Conservation (phyloP, 2,113 vertebrate species). For the Clinocottus analis region DNA sequence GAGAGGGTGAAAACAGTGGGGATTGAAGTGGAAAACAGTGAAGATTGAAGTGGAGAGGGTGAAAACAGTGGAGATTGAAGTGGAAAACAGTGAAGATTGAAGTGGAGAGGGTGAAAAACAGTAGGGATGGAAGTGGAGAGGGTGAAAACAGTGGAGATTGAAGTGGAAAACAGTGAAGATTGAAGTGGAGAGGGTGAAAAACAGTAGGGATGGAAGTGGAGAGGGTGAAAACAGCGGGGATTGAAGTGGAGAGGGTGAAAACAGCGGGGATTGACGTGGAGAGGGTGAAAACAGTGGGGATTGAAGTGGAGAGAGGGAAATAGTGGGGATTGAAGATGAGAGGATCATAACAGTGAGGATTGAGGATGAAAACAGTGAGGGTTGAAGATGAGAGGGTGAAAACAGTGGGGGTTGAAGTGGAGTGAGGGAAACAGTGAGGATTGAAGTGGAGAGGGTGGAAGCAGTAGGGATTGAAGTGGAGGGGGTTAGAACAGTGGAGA, state of each 20-base stretch:
- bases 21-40: background rate
- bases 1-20: background rate
- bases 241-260: no score
- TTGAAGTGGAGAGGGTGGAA: background rate
- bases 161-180: no score
- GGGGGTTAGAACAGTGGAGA: background rate
- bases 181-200: background rate
- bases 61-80: background rate
- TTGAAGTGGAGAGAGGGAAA: no score
- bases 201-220: background rate
- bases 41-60: no score
- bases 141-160: background rate
- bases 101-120: slow-evolving; percentile 1
- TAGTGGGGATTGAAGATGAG: no score
- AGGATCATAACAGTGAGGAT: no score
- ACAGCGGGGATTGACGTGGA: background rate
- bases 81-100: no score
- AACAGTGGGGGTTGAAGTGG: background rate
- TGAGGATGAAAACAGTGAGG: background rate
- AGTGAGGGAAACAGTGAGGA: no score
- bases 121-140: background rate
- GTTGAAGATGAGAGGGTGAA: background rate
- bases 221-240: no score
- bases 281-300: no score
- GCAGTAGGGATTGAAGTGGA: background rate